Base-by-base conservation (phyloP, 2,888 invertebrate species). In the Nemotelus pantherinus region DNA sequence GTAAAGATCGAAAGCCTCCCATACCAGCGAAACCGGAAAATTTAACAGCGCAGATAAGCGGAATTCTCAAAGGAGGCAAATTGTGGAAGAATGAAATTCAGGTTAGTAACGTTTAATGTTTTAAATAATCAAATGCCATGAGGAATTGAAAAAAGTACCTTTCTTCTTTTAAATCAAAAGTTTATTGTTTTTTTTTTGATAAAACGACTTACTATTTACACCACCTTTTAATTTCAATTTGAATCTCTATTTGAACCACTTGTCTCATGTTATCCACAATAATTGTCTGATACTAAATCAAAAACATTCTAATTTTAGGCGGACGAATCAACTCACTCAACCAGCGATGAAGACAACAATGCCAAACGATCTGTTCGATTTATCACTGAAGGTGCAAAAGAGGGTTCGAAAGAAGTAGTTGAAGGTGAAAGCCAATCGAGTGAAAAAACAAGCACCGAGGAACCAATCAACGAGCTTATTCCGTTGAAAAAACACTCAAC, bases 11-110 rank as follows among this genome's bases (percentile, higher is more conserved):
- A 39, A 74, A 74, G 25, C 74, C 74, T 39, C 74, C 74, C 3
- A 60, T 74, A 39, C 74, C 67, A 81, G 83, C 84, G 78, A 85
- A 85, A 76, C 85, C 88, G 48, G 90, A 90, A 77, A 89, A 86
- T 78, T 91, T 91, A 0, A 91, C 92, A 1, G 88, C 88, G 79
- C 88, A 90, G 77, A 88, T 92, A 50, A 92, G 91, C 67, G 94
- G 94, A 47, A 94, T 94, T 79, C 87, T 94, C 3, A 94, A 94
- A 85, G 93, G 94, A 10, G 94, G 94, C 6, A 89, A 93, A 79
- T 88, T 94, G 10, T 94, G 94, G 94, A 93, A 93, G 82, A 90
- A 90, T 78, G 85, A 91, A 77, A 89, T 90, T 80, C 90, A 90
- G 89, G 91, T 91, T 82, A 83, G 80, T 81, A 65, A 39, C 3